Evolutionary conservation across 2,888 invertebrate genomes (phyloP).

Genomic region (Elysia crispata): DNA sequence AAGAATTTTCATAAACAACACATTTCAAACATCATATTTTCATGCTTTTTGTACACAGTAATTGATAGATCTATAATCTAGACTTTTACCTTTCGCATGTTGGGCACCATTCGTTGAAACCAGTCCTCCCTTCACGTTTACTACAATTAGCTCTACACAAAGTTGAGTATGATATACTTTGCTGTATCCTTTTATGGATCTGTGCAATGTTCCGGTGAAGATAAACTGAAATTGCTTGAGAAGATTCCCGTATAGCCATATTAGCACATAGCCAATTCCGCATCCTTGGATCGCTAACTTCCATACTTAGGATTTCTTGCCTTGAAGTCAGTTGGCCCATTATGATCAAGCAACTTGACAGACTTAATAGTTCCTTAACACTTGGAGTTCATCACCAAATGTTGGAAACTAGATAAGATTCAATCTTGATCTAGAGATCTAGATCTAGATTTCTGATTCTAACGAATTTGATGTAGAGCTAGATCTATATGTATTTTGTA

Average conservation of each 20-base stretch:
- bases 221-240: constrained; percentile 51
- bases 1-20: too few relatives aligned
- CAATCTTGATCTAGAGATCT: too few relatives aligned
- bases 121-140: constrained; percentile 14
- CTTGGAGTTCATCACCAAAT: background rate
- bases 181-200: constrained; percentile 50
- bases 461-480: background rate
- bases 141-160: constrained; percentile 53
- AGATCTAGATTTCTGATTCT: background rate
- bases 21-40: too few relatives aligned
- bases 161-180: constrained; percentile 23
- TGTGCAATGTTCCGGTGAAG: constrained; percentile 52
- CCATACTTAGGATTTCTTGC: constrained; percentile 51
- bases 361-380: too few relatives aligned
- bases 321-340: constrained; percentile 56
- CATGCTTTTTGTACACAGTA: too few relatives aligned
- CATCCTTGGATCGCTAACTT: constrained; percentile 51
- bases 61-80: too few relatives aligned
- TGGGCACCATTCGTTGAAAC: constrained; percentile 47
- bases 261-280: constrained; percentile 55
- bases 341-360: too few relatives aligned
- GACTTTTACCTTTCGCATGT: constrained; percentile 47
- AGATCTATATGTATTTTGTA: too few relatives aligned
- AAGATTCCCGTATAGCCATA: constrained; percentile 55
- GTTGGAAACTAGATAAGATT: background rate